Conservation (phyloP, 2,888 invertebrate genomes). For the Drosophila lutescens region DNA sequence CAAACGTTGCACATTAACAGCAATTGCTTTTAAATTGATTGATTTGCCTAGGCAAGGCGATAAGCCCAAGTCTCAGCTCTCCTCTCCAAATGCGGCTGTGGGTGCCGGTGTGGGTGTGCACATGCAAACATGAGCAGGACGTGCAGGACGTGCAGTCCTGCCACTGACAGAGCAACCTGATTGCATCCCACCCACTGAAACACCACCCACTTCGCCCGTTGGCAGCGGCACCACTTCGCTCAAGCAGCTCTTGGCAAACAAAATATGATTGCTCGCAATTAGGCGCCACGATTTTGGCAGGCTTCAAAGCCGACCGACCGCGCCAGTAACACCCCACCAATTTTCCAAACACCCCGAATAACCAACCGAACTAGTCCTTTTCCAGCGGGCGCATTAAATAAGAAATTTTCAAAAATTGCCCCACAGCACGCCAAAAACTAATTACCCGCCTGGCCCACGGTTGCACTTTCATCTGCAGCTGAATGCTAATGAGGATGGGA, state of each 20-base stretch:
- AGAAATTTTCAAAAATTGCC: constrained; percentile 71
- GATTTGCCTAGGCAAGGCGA: constrained; percentile 66
- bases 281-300: constrained; percentile 66
- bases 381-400: constrained; percentile 59
- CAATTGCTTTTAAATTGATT: constrained; percentile 78
- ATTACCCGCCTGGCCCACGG: constrained; percentile 51
- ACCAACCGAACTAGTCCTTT: neutral
- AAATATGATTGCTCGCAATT: constrained; percentile 78
- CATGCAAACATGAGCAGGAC: constrained; percentile 44
- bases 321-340: constrained; percentile 8
- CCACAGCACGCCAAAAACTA: constrained; percentile 72
- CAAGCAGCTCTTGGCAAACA: constrained; percentile 65
- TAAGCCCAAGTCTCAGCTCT: constrained; percentile 13
- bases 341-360: neutral
- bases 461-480: constrained; percentile 48
- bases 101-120: constrained; percentile 19
- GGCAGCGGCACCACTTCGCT: constrained; percentile 30
- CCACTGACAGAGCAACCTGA: constrained; percentile 64
- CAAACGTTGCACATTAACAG: constrained; percentile 75
- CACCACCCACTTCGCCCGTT: constrained; percentile 4
- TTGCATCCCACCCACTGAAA: constrained; percentile 48
- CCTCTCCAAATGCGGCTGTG: neutral
- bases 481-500: constrained; percentile 43
- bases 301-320: constrained; percentile 25
- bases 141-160: constrained; percentile 47